Base-by-base conservation (phyloP, 2,113 vertebrate species). In the Regulus satrapa region DNA sequence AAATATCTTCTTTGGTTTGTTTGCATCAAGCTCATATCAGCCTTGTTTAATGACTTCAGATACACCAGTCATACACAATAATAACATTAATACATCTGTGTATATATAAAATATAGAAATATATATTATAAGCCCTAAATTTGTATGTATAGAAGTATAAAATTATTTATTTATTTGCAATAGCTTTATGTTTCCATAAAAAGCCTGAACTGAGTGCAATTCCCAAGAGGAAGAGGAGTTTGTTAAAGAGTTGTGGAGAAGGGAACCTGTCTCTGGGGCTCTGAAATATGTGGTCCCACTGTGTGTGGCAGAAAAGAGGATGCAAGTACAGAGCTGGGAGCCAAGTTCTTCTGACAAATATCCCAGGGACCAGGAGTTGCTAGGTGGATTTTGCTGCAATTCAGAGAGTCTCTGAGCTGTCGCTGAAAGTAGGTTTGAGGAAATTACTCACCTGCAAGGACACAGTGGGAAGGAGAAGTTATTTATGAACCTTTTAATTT, bases 381-480 rank as follows among this genome's bases (percentile, higher is more conserved):
- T n/a, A 38, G 46, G 38, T 0, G 21, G 38, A 58, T 88, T 83
- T 86, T 95, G 20, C 55, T 76, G 63, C 63, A 80, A 6, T 58
- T 82, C 21, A 61, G 28, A 84, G n/a, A 69, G 36, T 69, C 31
- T 28, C 40, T 64, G 59, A 90, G 23, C 40, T 63, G 34, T 61
- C 89, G 79, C 3, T 90, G 82, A 76, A 76, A 64, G 49, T 6
- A 72, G 28, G 8, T 66, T 94, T 94, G 63, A 75, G 55, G 86
- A 90, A 76, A 79, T 94, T 67, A 92, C 91, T 96, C 79, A 80
- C 83, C 83, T 96, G 49, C 54, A 86, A 95, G 55, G 83, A 83
- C 83, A 86, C 46, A 80, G 67, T 80, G 45, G 59, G 79, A 91
- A 92, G 71, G 63, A 64, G 6, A 2, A 91, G 72, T 86, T 92